These are phyloP conservation scores for Acanthochromis polyacanthus DNA, from an alignment of 2,113 vertebrate species.

Conservation along the genomic window DNA sequence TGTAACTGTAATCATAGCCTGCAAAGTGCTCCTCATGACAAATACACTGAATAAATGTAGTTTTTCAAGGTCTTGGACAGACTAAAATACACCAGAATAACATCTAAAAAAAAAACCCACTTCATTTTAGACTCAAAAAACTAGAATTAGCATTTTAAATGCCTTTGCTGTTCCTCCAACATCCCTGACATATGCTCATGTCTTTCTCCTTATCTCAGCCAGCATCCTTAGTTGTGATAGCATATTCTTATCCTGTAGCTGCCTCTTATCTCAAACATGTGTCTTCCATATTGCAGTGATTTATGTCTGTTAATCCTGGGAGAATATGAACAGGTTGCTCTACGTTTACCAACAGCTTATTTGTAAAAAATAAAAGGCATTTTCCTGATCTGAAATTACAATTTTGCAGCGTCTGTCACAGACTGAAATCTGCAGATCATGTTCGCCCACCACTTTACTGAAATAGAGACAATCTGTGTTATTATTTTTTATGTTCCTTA, in stretches of 20 bases:
- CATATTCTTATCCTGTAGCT: background rate
- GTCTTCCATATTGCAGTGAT: background rate
- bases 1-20: too few species aligned
- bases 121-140: too few species aligned
- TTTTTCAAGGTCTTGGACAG: too few species aligned
- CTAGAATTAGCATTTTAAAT: too few species aligned
- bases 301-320: background rate
- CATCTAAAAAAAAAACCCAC: too few species aligned
- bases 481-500: background rate
- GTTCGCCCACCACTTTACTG: too few species aligned
- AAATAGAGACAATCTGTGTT: background rate
- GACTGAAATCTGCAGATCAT: background rate
- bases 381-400: background rate
- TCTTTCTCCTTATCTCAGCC: slow-evolving; percentile 1
- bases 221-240: background rate
- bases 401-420: background rate
- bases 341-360: background rate
- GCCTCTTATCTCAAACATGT: slow-evolving; percentile 1
- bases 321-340: background rate
- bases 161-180: background rate
- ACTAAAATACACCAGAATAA: too few species aligned
- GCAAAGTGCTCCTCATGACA: too few species aligned
- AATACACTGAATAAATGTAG: too few species aligned
- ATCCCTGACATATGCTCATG: background rate
- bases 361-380: background rate